Conservation (phyloP, 1,140 invertebrate genomes). For the Meloidogyne chitwoodi region DNA sequence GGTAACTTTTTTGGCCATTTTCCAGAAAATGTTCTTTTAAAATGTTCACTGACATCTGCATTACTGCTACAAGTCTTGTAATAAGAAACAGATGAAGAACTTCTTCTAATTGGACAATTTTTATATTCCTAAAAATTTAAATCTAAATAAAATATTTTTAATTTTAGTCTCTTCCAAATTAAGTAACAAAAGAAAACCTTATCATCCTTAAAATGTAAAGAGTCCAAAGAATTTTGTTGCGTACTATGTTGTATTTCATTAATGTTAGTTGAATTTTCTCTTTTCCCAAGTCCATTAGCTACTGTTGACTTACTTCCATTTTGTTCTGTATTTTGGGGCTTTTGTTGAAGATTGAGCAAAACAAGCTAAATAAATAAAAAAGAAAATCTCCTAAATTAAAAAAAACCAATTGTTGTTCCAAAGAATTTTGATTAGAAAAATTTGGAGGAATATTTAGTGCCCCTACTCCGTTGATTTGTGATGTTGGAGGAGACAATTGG, state of each 20-base stretch:
- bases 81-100: conserved; percentile 15
- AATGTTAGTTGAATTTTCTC: background rate
- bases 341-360: background rate
- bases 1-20: conserved; percentile 11
- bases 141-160: too few relatives aligned
- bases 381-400: background rate
- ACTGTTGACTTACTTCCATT: background rate
- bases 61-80: background rate
- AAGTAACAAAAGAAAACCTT: too few relatives aligned
- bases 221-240: background rate
- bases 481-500: background rate
- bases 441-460: background rate
- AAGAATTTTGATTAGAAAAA: background rate
- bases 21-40: conserved; percentile 17
- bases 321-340: background rate
- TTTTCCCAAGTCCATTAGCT: background rate
- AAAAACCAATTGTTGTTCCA: background rate
- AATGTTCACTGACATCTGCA: conserved; percentile 15
- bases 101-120: conserved; percentile 4
- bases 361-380: background rate
- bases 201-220: background rate
- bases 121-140: background rate
- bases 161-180: too few relatives aligned
- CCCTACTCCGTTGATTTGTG: background rate
- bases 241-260: background rate